A percentile compares a stretch with the other conserved stretches of the same genome.
phyloP scores from a whole-genome alignment of 2,113 vertebrate genomes.

The Odontesthes bonariensis region DNA sequence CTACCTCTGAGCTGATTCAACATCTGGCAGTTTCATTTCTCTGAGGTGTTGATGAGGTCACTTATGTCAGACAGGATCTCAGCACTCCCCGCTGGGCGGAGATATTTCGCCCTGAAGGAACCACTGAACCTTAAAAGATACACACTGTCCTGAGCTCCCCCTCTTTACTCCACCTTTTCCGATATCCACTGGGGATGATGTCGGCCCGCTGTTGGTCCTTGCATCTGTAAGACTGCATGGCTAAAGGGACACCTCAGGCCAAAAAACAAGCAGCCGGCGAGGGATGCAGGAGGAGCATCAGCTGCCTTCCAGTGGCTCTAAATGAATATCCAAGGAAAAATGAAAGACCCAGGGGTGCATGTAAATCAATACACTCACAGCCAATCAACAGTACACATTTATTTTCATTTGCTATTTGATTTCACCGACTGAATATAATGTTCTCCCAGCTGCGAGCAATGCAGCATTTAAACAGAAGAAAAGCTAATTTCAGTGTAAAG shows the following conservation, averaged over 20 bases:
- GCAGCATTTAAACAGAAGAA: slow-evolving; percentile 41
- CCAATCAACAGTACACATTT: slow-evolving; percentile 48
- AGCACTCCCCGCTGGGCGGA: slow-evolving; percentile 33
- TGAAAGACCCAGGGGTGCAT: slow-evolving; percentile 43
- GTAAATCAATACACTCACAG: slow-evolving; percentile 58
- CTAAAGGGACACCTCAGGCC: slow-evolving; percentile 28
- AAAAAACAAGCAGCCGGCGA: slow-evolving; percentile 4
- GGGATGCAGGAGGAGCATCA: slow-evolving; percentile 14
- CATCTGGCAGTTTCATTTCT: slow-evolving; percentile 48
- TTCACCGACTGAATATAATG: slow-evolving; percentile 37
- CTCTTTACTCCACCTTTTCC: slow-evolving; percentile 12
- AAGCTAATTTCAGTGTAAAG: slow-evolving; percentile 26
- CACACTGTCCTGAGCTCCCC: slow-evolving; percentile 9
- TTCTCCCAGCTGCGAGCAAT: slow-evolving; percentile 44
- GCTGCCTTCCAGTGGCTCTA: slow-evolving; percentile 21
- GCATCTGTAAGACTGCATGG: slow-evolving; percentile 16
- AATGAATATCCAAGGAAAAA: slow-evolving; percentile 58
- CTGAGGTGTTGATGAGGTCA: slow-evolving; percentile 57
- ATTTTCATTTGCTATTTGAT: slow-evolving; percentile 52
- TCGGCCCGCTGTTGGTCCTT: slow-evolving; percentile 11
- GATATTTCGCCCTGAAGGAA: slow-evolving; percentile 41
- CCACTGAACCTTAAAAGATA: slow-evolving; percentile 6
- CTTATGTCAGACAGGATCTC: slow-evolving; percentile 49
- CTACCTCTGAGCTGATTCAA: slow-evolving; percentile 28
- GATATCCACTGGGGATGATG: slow-evolving; percentile 14